Base-by-base conservation (phyloP, 2,113 vertebrate species). In the Cygnus atratus region DNA sequence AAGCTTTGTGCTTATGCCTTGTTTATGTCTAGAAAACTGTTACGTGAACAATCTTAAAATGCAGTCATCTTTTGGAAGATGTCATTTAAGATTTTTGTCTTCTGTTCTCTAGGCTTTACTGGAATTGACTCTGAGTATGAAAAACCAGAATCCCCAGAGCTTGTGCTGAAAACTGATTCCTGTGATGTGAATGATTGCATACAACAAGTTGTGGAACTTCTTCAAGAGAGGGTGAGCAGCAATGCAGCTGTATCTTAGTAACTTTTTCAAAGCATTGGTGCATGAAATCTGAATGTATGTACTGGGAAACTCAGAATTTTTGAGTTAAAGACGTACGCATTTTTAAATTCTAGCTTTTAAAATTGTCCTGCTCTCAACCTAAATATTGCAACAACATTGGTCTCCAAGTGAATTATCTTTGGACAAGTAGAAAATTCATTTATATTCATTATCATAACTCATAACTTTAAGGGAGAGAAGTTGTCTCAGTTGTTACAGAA, bases 91-190 rank as follows among this genome's bases (percentile, higher is more conserved):
- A 46, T 59, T 84, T 92, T 82, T 88, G 14, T 70, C 35, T 86
- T 87, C 8, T 37, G 3, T 80, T 79, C 24, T 94, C 21, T 93
- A 99, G 99, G 99, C 70, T 99, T 99, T 97, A 99, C 99, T 86
- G 99, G 99, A 13, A 99, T 99, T 77, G 99, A 99, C 95, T 99
- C 99, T 0, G 99, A 99, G 82, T 99, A 99, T 84, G 99, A 99
- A 96, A 99, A 99, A 70, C 99, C 99, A 0, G 99, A 99, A 97
- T 98, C 99, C 25, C 99, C 99, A 9, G 99, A 99, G 79, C 97
- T 99, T 96, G 99, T 99, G 84, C 97, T 99, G 96, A 99, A 99
- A 97, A 99, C 99, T 0, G 99, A 99, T 96, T 98, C 98, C 31
- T 99, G 99, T 96, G 99, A 97, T 46, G 99, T 99, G 35, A 99